Conservation (phyloP, 1,140 invertebrate genomes). For the Trichogramma pretiosum region DNA sequence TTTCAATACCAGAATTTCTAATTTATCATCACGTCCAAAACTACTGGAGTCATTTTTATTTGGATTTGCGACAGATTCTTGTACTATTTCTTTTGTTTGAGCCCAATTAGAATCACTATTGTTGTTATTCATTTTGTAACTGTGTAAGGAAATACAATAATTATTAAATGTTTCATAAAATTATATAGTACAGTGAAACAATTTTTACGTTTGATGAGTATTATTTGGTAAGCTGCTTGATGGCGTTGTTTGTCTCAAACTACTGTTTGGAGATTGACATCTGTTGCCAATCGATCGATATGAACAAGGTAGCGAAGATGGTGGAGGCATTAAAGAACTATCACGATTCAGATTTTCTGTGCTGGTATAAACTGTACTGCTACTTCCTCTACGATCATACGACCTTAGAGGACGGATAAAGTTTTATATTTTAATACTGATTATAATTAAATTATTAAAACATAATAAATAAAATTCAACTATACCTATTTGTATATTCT, state of each 20-base stretch:
- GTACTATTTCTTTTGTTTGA: conserved; percentile 25
- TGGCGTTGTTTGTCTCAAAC: conserved; percentile 17
- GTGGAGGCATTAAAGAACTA: conserved; percentile 32
- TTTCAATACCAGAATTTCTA: conserved; percentile 31
- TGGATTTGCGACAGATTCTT: conserved; percentile 24
- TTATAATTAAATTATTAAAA: conserved; percentile 1
- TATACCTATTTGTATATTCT: conserved; percentile 37
- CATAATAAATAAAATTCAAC: background rate
- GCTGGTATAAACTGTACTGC: conserved; percentile 44
- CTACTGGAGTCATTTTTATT: conserved; percentile 30
- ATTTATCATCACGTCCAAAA: conserved; percentile 25
- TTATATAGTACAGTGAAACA: conserved; percentile 2
- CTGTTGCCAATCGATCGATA: conserved; percentile 26
- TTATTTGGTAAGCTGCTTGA: conserved; percentile 6
- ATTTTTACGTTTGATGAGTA: conserved; percentile 15
- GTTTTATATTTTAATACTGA: background rate
- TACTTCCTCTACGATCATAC: conserved; percentile 40
- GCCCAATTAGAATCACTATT: conserved; percentile 21
- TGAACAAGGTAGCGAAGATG: conserved; percentile 27
- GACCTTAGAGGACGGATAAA: conserved; percentile 27
- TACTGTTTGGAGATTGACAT: conserved; percentile 26
- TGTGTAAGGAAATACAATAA: conserved; percentile 19
- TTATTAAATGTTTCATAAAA: background rate
- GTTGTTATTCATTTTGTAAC: conserved; percentile 26
- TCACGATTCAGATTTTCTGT: conserved; percentile 42